Evolutionary conservation across 2,888 invertebrate species (phyloP), one percentile per base, ranked within the genome.

Genomic region (Tanypteryx hageni): DNA sequence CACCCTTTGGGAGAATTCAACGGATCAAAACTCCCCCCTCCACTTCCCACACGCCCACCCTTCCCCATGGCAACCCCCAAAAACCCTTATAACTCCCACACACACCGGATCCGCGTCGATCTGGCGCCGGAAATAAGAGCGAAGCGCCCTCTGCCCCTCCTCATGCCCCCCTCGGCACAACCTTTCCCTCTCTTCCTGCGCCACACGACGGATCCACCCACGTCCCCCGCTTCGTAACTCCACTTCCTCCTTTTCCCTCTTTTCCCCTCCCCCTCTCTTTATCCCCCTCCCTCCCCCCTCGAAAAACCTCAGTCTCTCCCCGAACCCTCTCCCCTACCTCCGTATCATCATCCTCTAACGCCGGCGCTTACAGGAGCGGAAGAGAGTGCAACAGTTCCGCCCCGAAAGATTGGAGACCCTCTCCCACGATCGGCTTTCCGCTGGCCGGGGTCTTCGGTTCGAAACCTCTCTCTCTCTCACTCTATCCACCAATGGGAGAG

Each of bases 21-120:
- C 18, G 13, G 8, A 64, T 64, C 64, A 64, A 64, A 64, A 16
- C 64, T 58, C 18, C 58, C 59, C 14, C 58, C 14, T 22, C 11
- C 58, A n/a, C 14, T 22, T 5, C 22, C 27, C 5, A 14, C 11
- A 11, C 86, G 16, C 86, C 31, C 18, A 14, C 44, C 1, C 27
- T 31, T 14, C 13, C 27, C 86, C 86, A 9, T 27, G 22, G 11
- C 59, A 8, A 22, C 57, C 61, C 31, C 58, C 11, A n/a, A 68
- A 64, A n/a, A 68, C 68, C 68, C 22, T 68, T 68, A 68, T n/a
- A 68, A 14, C 27, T 58, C 59, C 85, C 57, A 16, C 57, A 18
- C 56, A 83, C 61, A 86, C 86, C 86, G 86, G 86, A 86, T 86
- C 86, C 31, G 86, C 86, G 86, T 86, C 86, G 86, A 86, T 86